Evolutionary conservation across 2,797 vertebrate species (phyloP).

Genomic region (Distichodus sexfasciatus): DNA sequence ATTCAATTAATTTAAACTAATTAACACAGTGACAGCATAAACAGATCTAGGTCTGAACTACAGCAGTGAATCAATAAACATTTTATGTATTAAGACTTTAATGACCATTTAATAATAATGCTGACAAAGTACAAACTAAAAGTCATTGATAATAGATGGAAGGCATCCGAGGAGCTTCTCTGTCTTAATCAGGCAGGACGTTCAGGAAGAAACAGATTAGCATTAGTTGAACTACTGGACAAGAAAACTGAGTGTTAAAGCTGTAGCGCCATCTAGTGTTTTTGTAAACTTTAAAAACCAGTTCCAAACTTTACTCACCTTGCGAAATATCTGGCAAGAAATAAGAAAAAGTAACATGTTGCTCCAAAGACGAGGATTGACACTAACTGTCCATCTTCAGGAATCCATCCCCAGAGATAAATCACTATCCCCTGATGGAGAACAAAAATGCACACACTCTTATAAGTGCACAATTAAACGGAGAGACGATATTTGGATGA

Average conservation of each 20-base stretch:
- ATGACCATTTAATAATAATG: no score
- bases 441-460: slow-evolving; percentile 19
- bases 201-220: not conserved
- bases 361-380: slow-evolving; percentile 67
- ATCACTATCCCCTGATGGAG: slow-evolving; percentile 68
- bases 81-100: no score
- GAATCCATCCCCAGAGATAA: slow-evolving; percentile 76
- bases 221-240: not conserved
- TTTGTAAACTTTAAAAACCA: not conserved
- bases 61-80: no score
- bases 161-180: no score
- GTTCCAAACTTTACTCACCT: slow-evolving; percentile 58
- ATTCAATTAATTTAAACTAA: no score
- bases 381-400: slow-evolving; percentile 76
- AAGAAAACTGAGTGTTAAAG: not conserved
- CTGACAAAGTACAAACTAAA: no score
- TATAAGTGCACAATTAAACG: not conserved
- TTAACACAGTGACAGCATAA: no score
- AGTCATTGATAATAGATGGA: no score
- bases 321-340: slow-evolving; percentile 73
- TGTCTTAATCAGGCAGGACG: no score
- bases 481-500: not conserved
- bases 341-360: slow-evolving; percentile 71
- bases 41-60: no score
- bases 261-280: slow-evolving; percentile 43